A percentile compares a stretch with the other conserved stretches of the same genome.
These are phyloP conservation scores for Xenopus laevis DNA, from an alignment of 2,113 vertebrate genomes.

Conservation along the genomic window DNA sequence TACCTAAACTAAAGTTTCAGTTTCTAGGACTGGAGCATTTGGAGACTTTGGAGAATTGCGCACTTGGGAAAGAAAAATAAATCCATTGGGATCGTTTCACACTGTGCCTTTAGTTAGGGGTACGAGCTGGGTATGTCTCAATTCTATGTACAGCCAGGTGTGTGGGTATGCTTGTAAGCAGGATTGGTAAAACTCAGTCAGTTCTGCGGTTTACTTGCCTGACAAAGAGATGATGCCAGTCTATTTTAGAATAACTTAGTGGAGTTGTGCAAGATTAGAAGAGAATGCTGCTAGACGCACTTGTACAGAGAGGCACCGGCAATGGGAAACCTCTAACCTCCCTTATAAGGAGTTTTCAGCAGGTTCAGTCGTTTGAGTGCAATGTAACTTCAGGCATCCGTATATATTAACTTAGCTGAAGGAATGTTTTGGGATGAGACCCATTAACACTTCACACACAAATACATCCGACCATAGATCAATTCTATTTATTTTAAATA, in stretches of 20 bases:
- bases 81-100: too few relatives aligned
- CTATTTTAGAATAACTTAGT: background rate
- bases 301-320: background rate
- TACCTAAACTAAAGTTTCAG: too few relatives aligned
- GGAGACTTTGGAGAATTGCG: too few relatives aligned
- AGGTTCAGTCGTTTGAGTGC: background rate
- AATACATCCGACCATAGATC: too few relatives aligned
- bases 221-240: background rate
- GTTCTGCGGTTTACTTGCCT: background rate
- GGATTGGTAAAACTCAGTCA: too few relatives aligned
- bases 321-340: background rate
- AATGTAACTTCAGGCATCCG: background rate
- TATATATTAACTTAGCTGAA: background rate
- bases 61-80: too few relatives aligned
- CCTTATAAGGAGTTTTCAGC: conserved; percentile 1
- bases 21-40: too few relatives aligned
- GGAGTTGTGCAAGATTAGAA: background rate
- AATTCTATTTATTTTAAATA: too few relatives aligned
- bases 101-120: too few relatives aligned
- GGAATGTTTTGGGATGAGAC: background rate
- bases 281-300: background rate
- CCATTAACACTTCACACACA: background rate
- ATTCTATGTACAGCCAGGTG: background rate
- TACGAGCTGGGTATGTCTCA: too few relatives aligned
- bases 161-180: background rate